These are phyloP conservation scores for Alcedo quadribrachys DNA, from an alignment of 2,797 vertebrate species.

Conservation along the genomic window DNA sequence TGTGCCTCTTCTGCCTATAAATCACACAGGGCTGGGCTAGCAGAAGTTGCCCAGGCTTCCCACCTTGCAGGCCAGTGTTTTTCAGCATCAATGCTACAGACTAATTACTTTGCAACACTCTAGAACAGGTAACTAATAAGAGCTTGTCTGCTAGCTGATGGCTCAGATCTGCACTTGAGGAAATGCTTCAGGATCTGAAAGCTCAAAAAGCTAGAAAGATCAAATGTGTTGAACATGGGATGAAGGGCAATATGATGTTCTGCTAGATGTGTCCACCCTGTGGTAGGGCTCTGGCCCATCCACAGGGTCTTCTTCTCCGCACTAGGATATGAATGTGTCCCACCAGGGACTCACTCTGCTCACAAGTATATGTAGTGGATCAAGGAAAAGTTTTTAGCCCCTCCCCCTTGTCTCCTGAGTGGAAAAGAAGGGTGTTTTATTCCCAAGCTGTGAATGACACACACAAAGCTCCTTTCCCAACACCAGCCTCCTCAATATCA, in stretches of 20 bases:
- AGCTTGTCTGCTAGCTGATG: background rate
- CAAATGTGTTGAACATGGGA: background rate
- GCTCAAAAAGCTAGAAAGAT: background rate
- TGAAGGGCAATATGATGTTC: background rate
- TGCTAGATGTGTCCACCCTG: background rate
- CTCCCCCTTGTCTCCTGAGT: background rate
- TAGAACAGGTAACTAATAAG: background rate
- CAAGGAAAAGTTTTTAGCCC: background rate
- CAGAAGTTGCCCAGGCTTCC: background rate
- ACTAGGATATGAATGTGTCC: background rate
- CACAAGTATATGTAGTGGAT: background rate
- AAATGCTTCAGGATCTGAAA: background rate
- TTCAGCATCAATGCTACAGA: background rate
- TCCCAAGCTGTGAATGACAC: fast-evolving
- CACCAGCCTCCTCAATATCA: background rate
- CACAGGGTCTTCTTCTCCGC: background rate
- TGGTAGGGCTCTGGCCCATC: background rate
- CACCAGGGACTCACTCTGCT: background rate
- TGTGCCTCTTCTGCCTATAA: background rate
- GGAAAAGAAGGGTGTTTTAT: background rate
- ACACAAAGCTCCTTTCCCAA: background rate
- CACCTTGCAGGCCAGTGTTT: background rate
- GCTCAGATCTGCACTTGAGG: background rate
- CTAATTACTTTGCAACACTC: background rate
- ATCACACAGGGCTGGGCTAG: background rate